Conservation (phyloP, 1,140 invertebrate genomes). For the Hylyphantes graminicola region DNA sequence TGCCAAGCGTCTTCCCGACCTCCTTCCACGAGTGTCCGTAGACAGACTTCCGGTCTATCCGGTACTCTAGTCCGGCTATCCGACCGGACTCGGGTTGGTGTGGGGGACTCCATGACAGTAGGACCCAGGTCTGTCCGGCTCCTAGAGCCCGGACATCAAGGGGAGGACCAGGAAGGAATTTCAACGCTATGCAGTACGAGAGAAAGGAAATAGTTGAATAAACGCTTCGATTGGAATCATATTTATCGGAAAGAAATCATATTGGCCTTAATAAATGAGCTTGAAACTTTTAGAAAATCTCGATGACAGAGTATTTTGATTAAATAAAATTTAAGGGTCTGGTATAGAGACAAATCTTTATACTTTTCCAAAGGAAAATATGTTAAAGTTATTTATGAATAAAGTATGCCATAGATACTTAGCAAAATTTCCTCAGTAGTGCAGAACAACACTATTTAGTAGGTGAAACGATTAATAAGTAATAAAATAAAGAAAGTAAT, state of each 20-base stretch:
- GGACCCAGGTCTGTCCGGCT: slow-evolving; percentile 13
- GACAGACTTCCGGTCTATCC: not conserved
- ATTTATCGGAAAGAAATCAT: not conserved
- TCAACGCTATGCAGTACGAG: not conserved
- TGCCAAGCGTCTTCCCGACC: slow-evolving; percentile 6
- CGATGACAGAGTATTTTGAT: not conserved
- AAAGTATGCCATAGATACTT: too few species aligned
- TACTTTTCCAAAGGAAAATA: not conserved
- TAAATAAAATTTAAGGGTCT: not conserved
- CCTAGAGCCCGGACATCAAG: not conserved
- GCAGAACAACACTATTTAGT: too few species aligned
- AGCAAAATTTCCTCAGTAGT: too few species aligned
- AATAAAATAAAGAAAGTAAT: too few species aligned
- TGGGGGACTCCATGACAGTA: slow-evolving; percentile 20
- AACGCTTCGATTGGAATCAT: not conserved
- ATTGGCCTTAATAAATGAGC: not conserved
- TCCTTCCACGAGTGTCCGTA: slow-evolving; percentile 27
- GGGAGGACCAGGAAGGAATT: not conserved
- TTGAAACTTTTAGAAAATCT: not conserved
- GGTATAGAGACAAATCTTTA: not conserved
- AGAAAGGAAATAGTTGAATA: not conserved
- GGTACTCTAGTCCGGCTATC: not conserved
- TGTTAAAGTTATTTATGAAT: not conserved
- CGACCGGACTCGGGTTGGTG: too few species aligned
- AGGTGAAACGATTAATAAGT: too few species aligned